Conservation (phyloP, 1,140 invertebrate genomes). For the Maconellicoccus hirsutus region DNA sequence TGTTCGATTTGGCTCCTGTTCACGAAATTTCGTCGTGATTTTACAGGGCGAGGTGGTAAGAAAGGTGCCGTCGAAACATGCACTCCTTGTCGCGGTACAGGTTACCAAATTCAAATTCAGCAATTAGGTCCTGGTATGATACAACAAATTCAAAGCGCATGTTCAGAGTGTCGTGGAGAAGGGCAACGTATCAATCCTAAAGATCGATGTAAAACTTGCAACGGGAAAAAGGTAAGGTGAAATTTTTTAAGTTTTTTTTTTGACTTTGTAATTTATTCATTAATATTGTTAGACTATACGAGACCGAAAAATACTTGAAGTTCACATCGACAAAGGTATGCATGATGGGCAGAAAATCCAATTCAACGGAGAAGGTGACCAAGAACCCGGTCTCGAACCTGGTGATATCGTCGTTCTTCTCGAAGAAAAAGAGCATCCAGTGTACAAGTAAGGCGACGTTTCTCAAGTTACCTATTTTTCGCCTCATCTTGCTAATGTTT, state of each 20-base stretch:
- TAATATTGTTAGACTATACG: conserved; percentile 19
- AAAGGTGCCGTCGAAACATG: conserved; percentile 87
- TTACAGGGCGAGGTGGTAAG: conserved; percentile 67
- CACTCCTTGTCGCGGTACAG: conserved; percentile 71
- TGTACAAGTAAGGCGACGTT: conserved; percentile 45
- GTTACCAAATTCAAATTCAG: conserved; percentile 82
- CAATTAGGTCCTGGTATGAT: conserved; percentile 92
- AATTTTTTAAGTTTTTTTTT: not conserved
- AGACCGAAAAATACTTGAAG: conserved; percentile 86
- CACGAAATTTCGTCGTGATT: not conserved
- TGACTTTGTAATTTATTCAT: not conserved
- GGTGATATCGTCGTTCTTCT: conserved; percentile 97
- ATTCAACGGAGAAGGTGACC: conserved; percentile 92
- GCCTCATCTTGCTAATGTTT: conserved; percentile 19
- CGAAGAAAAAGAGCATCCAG: conserved; percentile 88
- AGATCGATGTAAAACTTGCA: conserved; percentile 85
- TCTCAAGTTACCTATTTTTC: conserved; percentile 10
- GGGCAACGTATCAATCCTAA: conserved; percentile 78
- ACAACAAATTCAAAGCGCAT: conserved; percentile 88
- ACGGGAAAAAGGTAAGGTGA: conserved; percentile 59
- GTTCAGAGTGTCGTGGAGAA: conserved; percentile 74
- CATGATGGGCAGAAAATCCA: conserved; percentile 90
- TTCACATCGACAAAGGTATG: conserved; percentile 98
- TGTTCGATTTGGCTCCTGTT: no score
- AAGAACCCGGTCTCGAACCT: conserved; percentile 85